Evolutionary conservation across 2,797 vertebrate species (phyloP), one percentile per base, ranked within the genome.

Genomic region (Saxicola maurus): DNA sequence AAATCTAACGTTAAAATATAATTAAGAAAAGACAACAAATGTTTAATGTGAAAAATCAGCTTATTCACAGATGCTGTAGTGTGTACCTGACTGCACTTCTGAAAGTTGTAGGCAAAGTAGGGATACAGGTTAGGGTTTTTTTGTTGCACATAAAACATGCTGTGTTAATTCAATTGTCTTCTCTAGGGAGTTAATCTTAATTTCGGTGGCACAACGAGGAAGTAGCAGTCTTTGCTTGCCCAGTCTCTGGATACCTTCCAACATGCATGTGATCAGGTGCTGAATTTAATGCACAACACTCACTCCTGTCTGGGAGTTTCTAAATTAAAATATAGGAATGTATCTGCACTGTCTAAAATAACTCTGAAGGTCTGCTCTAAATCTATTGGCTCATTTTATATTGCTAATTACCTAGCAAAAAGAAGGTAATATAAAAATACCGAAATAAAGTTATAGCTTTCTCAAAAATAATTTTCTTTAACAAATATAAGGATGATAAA

Each of bases 81-180:
- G 19, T 57, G 53, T 65, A 80, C 62, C 59, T 80, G 76, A 78
- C 52, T 92, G 57, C 46, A 92, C 24, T 89, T 93, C 53, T 86
- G 75, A 88, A 93, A 96, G 82, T 90, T 94, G 82, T 66, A 92
- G 84, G 84, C 49, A 88, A 95, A 95, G 81, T 31, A 88, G 90
- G 55, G 87, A 87, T 49, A 82, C 68, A 95, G 88, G 93, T 96
- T 92, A 90, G 89, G 95, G 90, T 59, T 90, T 81, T 96, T 97
- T 95, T 91, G 86, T 91, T 96, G 88, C 90, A 90, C 75, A 91
- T 90, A 95, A 96, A 96, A 89, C 92, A 94, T 89, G 92, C 83
- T 95, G 94, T 96, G 95, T 92, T 97, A 97, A 97, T 97, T 97
- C 96, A 96, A 81, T 95, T 97, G 94, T 96, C 96, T 94, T 95